Conservation (phyloP, 2,888 invertebrate species). For the Lasioglossum marginatum region DNA sequence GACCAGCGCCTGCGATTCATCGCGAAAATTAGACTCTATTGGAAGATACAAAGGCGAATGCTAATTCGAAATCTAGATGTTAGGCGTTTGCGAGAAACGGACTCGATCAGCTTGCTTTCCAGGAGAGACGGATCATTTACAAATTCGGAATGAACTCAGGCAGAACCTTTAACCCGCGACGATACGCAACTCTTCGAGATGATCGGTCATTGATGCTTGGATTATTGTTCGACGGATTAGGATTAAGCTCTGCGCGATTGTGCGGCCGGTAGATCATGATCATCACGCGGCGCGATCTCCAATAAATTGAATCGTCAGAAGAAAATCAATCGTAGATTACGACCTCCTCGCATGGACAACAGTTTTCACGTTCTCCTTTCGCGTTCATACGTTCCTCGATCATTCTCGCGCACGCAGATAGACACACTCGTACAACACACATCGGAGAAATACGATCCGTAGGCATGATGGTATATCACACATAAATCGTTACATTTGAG, state of each 20-base stretch:
- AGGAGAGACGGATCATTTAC: background rate
- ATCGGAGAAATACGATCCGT: conserved; percentile 19
- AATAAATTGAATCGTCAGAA: background rate
- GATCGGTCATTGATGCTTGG: background rate
- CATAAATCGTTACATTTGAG: conserved; percentile 44
- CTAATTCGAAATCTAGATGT: background rate
- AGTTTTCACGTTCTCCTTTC: background rate
- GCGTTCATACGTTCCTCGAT: background rate
- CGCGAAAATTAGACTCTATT: background rate
- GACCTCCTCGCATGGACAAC: conserved; percentile 19
- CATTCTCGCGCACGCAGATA: background rate
- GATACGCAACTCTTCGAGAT: background rate
- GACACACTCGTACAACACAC: background rate
- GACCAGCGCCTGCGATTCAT: background rate
- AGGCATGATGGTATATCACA: conserved; percentile 18
- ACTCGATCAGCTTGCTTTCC: background rate
- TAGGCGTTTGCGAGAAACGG: background rate
- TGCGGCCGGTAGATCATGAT: background rate
- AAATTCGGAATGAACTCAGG: background rate
- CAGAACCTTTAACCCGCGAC: background rate
- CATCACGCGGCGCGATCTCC: background rate
- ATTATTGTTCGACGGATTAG: background rate
- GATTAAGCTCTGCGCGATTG: background rate
- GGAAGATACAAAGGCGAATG: conserved; percentile 2
- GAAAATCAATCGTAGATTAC: conserved; percentile 11